Evolutionary conservation across 2,888 invertebrate species (phyloP).

Genomic region (Pemphredon lugubris): DNA sequence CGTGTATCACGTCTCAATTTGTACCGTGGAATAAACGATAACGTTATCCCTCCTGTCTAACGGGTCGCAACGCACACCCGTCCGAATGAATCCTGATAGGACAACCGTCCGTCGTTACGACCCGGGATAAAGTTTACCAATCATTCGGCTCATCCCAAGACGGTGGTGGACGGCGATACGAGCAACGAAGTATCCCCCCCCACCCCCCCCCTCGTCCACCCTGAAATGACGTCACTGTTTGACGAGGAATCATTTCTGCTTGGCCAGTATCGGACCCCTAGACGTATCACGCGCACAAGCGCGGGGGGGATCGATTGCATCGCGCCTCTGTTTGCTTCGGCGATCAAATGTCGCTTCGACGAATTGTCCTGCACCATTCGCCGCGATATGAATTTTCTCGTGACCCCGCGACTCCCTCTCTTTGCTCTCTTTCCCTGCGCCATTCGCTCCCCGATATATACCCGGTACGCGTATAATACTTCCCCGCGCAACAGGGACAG

Average conservation of each 20-base stretch:
- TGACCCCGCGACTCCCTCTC: conserved; percentile 8
- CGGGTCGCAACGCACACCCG: too few species aligned
- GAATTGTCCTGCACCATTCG: conserved; percentile 59
- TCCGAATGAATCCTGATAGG: too few species aligned
- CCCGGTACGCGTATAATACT: background rate
- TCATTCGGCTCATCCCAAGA: conserved; percentile 30
- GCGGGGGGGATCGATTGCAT: conserved; percentile 50
- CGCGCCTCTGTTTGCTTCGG: conserved; percentile 57
- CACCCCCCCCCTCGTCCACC: too few species aligned
- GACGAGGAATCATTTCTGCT: conserved; percentile 38
- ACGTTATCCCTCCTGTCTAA: too few species aligned
- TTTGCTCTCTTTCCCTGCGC: conserved; percentile 3
- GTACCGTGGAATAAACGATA: too few species aligned
- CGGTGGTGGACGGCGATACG: background rate
- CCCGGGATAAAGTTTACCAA: too few species aligned
- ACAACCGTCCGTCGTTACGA: too few species aligned
- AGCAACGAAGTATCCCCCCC: conserved; percentile 10
- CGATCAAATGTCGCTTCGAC: conserved; percentile 67
- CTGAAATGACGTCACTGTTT: conserved; percentile 66
- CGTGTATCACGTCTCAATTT: too few species aligned
- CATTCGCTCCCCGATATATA: background rate
- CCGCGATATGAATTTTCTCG: conserved; percentile 65
- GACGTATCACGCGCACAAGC: conserved; percentile 6
- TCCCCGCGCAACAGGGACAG: background rate
- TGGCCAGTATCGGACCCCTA: background rate